Conservation (phyloP, 2,797 vertebrate species). For the Chelon labrosus region DNA sequence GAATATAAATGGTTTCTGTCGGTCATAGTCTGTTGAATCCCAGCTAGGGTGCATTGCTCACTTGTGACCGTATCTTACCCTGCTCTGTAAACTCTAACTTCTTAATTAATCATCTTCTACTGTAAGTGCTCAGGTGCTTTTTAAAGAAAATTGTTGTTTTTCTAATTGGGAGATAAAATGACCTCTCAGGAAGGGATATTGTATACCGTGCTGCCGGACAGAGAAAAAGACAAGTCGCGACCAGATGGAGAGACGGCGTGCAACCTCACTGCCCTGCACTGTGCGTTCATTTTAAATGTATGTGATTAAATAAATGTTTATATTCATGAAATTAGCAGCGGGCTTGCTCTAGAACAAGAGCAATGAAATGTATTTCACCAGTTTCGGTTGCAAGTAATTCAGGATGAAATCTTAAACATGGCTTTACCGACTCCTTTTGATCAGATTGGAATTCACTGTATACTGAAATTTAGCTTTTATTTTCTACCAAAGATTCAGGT, state of each 20-base stretch:
- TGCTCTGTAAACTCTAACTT: constrained; percentile 53
- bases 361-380: constrained; percentile 40
- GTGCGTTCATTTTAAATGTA: constrained; percentile 62
- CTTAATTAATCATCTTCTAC: constrained; percentile 49
- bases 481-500: constrained; percentile 62
- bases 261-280: constrained; percentile 60
- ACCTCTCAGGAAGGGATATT: constrained; percentile 58
- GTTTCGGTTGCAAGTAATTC: constrained; percentile 48
- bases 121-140: constrained; percentile 75
- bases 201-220: constrained; percentile 54
- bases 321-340: constrained; percentile 43
- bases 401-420: constrained; percentile 40
- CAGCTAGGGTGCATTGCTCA: constrained; percentile 15
- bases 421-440: constrained; percentile 44
- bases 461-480: constrained; percentile 72
- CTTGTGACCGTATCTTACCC: constrained; percentile 29
- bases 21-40: constrained; percentile 16
- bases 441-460: constrained; percentile 66
- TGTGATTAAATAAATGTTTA: constrained; percentile 63
- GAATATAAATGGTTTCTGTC: constrained; percentile 1
- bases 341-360: constrained; percentile 13
- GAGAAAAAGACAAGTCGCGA: constrained; percentile 15
- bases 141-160: constrained; percentile 57
- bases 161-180: constrained; percentile 59
- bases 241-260: constrained; percentile 27